Percentiles rank a stretch among this genome's conserved stretches.
These are phyloP conservation scores for Lota lota DNA, from an alignment of 2,113 vertebrate genomes.

Conservation along the genomic window DNA sequence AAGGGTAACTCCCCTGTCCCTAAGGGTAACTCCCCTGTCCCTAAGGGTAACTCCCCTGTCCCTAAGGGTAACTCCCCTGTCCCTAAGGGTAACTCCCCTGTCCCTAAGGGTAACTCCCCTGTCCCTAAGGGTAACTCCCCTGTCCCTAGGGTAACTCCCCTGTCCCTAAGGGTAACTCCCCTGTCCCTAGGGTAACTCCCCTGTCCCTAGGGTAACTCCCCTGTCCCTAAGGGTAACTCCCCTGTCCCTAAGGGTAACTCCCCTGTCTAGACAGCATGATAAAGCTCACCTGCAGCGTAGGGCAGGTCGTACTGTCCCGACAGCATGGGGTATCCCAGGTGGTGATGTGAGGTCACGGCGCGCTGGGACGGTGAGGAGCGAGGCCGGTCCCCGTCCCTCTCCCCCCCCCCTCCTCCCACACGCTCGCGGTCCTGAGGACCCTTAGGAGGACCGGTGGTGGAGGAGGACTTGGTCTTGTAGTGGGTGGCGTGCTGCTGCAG, in stretches of 20 bases:
- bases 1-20: too few relatives aligned
- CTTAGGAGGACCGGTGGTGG: slow-evolving; percentile 72
- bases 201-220: not conserved
- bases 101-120: not conserved
- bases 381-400: slow-evolving; percentile 79
- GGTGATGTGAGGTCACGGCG: slow-evolving; percentile 88
- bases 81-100: too few relatives aligned
- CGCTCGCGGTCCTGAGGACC: slow-evolving; percentile 77
- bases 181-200: too few relatives aligned
- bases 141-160: too few relatives aligned
- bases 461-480: slow-evolving; percentile 97
- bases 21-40: not conserved
- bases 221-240: too few relatives aligned
- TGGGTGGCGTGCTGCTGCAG: slow-evolving; percentile 96
- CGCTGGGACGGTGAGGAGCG: slow-evolving; percentile 91
- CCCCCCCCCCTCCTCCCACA: slow-evolving; percentile 43
- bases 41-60: not conserved
- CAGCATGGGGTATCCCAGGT: slow-evolving; percentile 91
- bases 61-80: too few relatives aligned
- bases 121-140: not conserved
- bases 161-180: too few relatives aligned
- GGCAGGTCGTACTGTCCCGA: slow-evolving; percentile 92
- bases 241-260: too few relatives aligned
- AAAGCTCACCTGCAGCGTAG: slow-evolving; percentile 86
- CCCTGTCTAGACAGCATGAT: too few relatives aligned